These are phyloP conservation scores for Rhingia rostrata DNA, from an alignment of 2,888 invertebrate genomes.

Conservation along the genomic window DNA sequence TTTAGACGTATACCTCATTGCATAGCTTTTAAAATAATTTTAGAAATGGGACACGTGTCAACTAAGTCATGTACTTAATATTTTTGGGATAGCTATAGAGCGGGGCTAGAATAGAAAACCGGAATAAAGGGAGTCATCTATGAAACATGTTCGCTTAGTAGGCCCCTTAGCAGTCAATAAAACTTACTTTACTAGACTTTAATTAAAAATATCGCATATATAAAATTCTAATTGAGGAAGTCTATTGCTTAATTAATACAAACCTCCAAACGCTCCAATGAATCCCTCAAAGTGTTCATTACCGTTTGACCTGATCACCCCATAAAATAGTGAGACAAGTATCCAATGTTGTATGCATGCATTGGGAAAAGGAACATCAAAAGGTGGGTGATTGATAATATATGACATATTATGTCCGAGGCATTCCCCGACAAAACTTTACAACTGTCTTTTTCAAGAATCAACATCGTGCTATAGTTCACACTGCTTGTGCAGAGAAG, in stretches of 20 bases:
- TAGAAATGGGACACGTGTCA: too few relatives aligned
- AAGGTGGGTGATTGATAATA: slow-evolving; percentile 20
- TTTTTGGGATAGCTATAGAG: too few relatives aligned
- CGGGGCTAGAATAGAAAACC: too few relatives aligned
- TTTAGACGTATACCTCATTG: too few relatives aligned
- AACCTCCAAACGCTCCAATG: slow-evolving; percentile 40
- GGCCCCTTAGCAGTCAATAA: too few relatives aligned
- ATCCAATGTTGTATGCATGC: slow-evolving; percentile 10
- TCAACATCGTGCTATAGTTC: slow-evolving; percentile 18
- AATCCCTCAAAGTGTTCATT: slow-evolving; percentile 65
- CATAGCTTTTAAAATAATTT: too few relatives aligned
- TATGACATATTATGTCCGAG: neutral
- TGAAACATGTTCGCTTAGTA: too few relatives aligned
- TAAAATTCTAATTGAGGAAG: slow-evolving; percentile 16
- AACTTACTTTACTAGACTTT: neutral
- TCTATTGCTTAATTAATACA: slow-evolving; percentile 32
- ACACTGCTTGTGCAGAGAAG: slow-evolving; percentile 38
- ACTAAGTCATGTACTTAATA: too few relatives aligned
- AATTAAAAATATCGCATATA: neutral
- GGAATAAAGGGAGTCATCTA: too few relatives aligned
- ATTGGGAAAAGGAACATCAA: slow-evolving; percentile 21
- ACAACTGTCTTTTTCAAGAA: slow-evolving; percentile 19
- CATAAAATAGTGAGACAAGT: slow-evolving; percentile 2
- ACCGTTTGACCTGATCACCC: slow-evolving; percentile 52
- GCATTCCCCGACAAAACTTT: slow-evolving; percentile 27